Percentiles rank a stretch among this genome's conserved stretches.
These are phyloP conservation scores for Syrista parreyssii DNA, from an alignment of 2,888 invertebrate genomes.

Conservation along the genomic window DNA sequence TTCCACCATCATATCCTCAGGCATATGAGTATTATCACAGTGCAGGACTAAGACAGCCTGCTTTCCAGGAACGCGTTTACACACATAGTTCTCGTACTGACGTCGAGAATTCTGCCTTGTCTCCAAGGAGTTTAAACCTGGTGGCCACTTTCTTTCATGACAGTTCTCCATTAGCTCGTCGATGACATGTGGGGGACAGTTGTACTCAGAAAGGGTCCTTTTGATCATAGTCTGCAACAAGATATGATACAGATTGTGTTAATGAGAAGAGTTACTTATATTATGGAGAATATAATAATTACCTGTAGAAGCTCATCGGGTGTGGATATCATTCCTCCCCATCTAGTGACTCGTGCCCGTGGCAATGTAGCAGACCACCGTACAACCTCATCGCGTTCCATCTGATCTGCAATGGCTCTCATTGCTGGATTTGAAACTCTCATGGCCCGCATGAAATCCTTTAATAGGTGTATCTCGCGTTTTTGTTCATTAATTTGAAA, in stretches of 20 bases:
- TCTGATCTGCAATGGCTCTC: slow-evolving; percentile 91
- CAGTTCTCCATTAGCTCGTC: slow-evolving; percentile 98
- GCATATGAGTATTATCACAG: slow-evolving; percentile 95
- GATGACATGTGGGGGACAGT: slow-evolving; percentile 92
- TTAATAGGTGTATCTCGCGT: slow-evolving; percentile 86
- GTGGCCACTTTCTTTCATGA: slow-evolving; percentile 95
- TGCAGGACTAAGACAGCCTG: slow-evolving; percentile 95
- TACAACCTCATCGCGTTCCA: slow-evolving; percentile 93
- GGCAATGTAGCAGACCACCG: slow-evolving; percentile 88
- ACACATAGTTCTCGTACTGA: slow-evolving; percentile 93
- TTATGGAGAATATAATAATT: slow-evolving; percentile 23
- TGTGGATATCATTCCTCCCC: slow-evolving; percentile 99
- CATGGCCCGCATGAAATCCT: slow-evolving; percentile 95
- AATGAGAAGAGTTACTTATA: background rate
- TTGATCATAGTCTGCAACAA: slow-evolving; percentile 88
- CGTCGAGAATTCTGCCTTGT: slow-evolving; percentile 93
- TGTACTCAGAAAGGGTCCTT: slow-evolving; percentile 90
- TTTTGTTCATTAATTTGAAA: slow-evolving; percentile 91
- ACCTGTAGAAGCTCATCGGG: slow-evolving; percentile 95
- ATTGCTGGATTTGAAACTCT: slow-evolving; percentile 91
- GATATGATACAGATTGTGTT: slow-evolving; percentile 5
- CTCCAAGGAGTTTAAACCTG: slow-evolving; percentile 91
- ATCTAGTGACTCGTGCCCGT: slow-evolving; percentile 90
- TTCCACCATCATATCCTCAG: slow-evolving; percentile 95
- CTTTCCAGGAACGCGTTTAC: slow-evolving; percentile 94